phyloP scores from a whole-genome alignment of 2,113 vertebrate genomes.

The Syngnathus typhle region DNA sequence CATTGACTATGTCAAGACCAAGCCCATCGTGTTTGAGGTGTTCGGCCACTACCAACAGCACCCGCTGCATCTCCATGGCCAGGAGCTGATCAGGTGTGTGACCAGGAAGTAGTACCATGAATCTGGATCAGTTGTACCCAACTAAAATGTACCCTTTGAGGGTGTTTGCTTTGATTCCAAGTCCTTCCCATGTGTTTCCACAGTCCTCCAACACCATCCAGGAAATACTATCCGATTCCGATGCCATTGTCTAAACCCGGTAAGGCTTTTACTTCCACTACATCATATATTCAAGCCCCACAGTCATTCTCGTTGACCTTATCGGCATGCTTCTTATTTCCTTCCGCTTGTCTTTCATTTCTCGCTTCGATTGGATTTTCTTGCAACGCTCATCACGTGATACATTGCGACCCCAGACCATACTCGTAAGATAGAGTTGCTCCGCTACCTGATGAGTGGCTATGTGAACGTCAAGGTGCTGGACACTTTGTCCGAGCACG shows the following conservation, averaged over 20 bases:
- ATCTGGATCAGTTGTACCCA: neutral
- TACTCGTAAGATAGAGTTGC: conserved; percentile 86
- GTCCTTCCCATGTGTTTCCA: conserved; percentile 16
- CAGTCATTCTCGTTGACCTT: conserved; percentile 21
- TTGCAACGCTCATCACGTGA: conserved; percentile 14
- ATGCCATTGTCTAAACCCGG: conserved; percentile 98
- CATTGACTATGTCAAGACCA: conserved; percentile 92
- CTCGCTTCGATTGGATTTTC: conserved; percentile 50
- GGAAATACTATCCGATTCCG: conserved; percentile 90
- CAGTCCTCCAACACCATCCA: conserved; percentile 84
- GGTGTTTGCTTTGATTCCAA: neutral
- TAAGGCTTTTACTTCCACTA: conserved; percentile 46
- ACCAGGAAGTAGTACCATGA: neutral
- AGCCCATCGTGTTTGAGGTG: conserved; percentile 96
- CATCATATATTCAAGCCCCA: neutral
- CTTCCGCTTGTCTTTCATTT: conserved; percentile 52
- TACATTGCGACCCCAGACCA: conserved; percentile 70
- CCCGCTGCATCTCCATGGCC: conserved; percentile 83
- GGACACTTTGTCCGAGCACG: conserved; percentile 84
- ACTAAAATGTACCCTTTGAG: neutral
- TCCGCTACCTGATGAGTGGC: conserved; percentile 86
- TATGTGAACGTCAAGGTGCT: conserved; percentile 83
- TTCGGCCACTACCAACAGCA: conserved; percentile 98
- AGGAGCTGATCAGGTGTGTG: conserved; percentile 83
- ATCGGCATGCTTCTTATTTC: conserved; percentile 63